Conservation (phyloP, 2,113 vertebrate species). For the Himantopus leucocephalus region DNA sequence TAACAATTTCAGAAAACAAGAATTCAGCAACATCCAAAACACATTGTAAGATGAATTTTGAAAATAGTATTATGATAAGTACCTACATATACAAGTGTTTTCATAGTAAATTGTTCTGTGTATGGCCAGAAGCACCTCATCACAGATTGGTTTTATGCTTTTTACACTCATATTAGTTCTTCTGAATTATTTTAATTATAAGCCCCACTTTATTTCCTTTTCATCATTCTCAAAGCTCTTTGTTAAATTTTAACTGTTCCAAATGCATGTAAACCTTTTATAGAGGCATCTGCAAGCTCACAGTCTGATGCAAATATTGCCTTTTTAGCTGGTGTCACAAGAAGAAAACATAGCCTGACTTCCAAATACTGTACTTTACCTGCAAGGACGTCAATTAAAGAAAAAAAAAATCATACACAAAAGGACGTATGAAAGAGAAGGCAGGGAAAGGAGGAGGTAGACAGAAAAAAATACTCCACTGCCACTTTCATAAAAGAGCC, state of each 20-base stretch:
- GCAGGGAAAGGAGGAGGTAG: neutral
- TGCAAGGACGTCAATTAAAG: neutral
- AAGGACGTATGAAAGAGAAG: neutral
- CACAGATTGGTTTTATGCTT: neutral
- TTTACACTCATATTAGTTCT: neutral
- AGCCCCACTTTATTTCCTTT: neutral
- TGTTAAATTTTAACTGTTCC: neutral
- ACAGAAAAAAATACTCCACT: neutral
- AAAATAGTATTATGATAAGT: neutral
- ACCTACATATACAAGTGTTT: neutral
- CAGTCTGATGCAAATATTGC: neutral
- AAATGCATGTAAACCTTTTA: neutral
- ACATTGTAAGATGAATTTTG: neutral
- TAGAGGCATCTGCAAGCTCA: neutral
- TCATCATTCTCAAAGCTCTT: neutral
- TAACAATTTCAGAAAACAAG: neutral
- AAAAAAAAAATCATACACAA: neutral
- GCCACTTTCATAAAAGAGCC: neutral
- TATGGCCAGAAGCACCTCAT: neutral
- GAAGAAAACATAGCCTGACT: neutral
- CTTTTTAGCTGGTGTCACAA: neutral
- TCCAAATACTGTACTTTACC: neutral
- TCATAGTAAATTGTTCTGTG: neutral
- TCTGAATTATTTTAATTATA: neutral
- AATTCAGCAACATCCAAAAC: neutral